Evolutionary conservation across 2,888 invertebrate species (phyloP).

Genomic region (Philopedon plagiatum): DNA sequence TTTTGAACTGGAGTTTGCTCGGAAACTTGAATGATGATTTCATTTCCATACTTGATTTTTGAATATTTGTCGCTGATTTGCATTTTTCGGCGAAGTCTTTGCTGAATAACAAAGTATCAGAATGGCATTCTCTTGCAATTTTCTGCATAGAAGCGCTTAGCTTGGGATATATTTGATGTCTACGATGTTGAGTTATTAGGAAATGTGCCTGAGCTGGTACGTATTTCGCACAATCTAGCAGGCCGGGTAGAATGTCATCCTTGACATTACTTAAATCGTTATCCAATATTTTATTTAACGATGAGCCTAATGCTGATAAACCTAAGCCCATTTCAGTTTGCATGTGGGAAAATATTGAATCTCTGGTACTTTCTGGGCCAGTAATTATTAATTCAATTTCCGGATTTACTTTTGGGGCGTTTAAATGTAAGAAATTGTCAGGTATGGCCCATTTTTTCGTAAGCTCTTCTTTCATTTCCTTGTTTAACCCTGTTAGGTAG

Average conservation of each 20-base stretch:
- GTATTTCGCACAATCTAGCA: not conserved
- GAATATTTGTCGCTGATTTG: not conserved
- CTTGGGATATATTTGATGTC: not conserved
- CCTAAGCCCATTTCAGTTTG: not conserved
- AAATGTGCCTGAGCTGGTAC: constrained; percentile 5
- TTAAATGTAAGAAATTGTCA: too few species aligned
- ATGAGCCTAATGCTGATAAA: not conserved
- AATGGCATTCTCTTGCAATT: constrained; percentile 1
- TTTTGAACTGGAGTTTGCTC: not conserved
- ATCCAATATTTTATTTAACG: not conserved
- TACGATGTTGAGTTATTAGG: not conserved
- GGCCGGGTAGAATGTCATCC: not conserved
- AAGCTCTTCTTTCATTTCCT: too few species aligned
- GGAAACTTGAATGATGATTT: too few species aligned
- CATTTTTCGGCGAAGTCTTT: constrained; percentile 18
- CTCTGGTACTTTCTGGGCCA: not conserved
- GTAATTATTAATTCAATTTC: not conserved
- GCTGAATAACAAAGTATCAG: constrained; percentile 5
- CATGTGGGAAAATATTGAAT: not conserved
- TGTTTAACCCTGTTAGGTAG: too few species aligned
- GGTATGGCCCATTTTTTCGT: too few species aligned
- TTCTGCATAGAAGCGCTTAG: constrained; percentile 3
- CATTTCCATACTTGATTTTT: too few species aligned
- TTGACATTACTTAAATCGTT: too few species aligned
- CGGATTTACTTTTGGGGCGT: too few species aligned